Evolutionary conservation across 2,113 vertebrate species (phyloP).

Genomic region (Macaca fascicularis): T2T-MFA8v1.1 NC_088391.1:93831001-93831500

Average conservation of each 20-base stretch:
- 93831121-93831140: not conserved
- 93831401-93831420: not conserved
- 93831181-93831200: not conserved
- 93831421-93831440: not conserved
- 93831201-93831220: not conserved
- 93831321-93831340: too few relatives aligned
- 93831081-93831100: not conserved
- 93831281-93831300: too few relatives aligned
- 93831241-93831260: too few relatives aligned
- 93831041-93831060: not conserved
- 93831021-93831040: not conserved
- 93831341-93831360: too few relatives aligned
- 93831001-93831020: not conserved
- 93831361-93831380: too few relatives aligned
- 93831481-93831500: not conserved
- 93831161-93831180: not conserved
- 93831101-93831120: not conserved
- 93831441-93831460: not conserved
- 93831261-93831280: too few relatives aligned
- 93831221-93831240: not conserved
- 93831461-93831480: not conserved
- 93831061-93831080: not conserved
- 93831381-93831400: rapidly evolving
- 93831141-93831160: not conserved
- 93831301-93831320: too few relatives aligned